phyloP scores from a whole-genome alignment of 2,888 invertebrate species.

The Macrosiphum euphorbiae region DNA sequence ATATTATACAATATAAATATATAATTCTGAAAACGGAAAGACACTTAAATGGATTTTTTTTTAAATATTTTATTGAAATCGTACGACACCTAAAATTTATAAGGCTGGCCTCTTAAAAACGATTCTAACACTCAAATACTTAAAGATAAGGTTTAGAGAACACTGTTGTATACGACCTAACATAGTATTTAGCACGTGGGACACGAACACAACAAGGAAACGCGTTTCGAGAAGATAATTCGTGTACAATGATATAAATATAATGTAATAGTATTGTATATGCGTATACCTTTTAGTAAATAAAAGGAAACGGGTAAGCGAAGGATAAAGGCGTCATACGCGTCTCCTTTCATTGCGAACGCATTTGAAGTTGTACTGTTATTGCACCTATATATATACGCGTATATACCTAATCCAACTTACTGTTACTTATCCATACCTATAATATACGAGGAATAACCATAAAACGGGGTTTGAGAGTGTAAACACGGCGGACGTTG shows the following conservation, averaged over 20 bases:
- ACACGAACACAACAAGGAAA: neutral
- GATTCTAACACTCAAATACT: neutral
- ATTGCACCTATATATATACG: neutral
- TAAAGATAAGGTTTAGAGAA: neutral
- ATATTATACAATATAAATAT: neutral
- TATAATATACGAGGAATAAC: neutral
- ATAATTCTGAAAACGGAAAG: neutral
- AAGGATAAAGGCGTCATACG: neutral
- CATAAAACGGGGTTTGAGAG: slow-evolving; percentile 25
- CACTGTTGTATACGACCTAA: neutral
- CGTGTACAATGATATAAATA: neutral
- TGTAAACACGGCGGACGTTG: neutral
- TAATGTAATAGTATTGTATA: neutral
- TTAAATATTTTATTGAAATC: neutral
- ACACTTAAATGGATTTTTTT: neutral
- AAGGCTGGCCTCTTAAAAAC: neutral
- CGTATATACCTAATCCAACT: neutral
- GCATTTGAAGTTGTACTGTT: slow-evolving; percentile 21
- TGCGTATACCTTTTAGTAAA: neutral
- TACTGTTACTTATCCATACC: neutral
- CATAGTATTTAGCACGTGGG: neutral
- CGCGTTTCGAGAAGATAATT: neutral
- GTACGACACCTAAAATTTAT: neutral
- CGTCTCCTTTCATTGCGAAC: neutral
- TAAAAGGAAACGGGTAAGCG: neutral